phyloP scores from a whole-genome alignment of 2,888 invertebrate species.

The Torymus tubicola region DNA sequence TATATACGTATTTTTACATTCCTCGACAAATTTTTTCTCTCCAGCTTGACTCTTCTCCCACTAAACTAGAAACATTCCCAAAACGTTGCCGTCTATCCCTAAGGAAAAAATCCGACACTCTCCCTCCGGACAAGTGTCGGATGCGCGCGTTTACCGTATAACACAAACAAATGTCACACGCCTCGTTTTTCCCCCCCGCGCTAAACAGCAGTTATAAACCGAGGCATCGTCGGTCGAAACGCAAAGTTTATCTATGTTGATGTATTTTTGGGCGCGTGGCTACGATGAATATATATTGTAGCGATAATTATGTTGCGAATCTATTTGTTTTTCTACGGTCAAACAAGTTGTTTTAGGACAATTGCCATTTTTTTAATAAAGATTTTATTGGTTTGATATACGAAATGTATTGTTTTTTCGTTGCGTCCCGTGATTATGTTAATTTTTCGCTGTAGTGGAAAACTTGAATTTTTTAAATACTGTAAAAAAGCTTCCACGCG shows the following conservation, averaged over 20 bases:
- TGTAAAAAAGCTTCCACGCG: too few species aligned
- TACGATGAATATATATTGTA: slow-evolving; percentile 9
- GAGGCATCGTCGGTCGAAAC: not conserved
- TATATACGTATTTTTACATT: too few species aligned
- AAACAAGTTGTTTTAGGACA: slow-evolving; percentile 28
- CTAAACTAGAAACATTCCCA: not conserved
- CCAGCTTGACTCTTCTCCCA: not conserved
- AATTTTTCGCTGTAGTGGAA: too few species aligned
- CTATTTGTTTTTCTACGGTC: slow-evolving; percentile 22
- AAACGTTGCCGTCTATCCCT: not conserved
- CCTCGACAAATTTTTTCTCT: too few species aligned
- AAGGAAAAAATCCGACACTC: slow-evolving; percentile 39
- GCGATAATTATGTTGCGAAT: slow-evolving; percentile 13
- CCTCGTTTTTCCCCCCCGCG: slow-evolving; percentile 13
- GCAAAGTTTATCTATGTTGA: slow-evolving; percentile 1
- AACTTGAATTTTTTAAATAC: too few species aligned
- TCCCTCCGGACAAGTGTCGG: slow-evolving; percentile 37
- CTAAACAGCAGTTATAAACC: not conserved
- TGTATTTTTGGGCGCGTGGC: not conserved
- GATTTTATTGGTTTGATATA: not conserved
- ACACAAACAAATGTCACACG: slow-evolving; percentile 41
- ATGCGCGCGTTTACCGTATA: slow-evolving; percentile 34
- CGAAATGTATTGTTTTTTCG: not conserved
- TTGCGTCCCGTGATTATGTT: too few species aligned
- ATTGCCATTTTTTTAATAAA: not conserved